Evolutionary conservation across 2,797 vertebrate species (phyloP).

Genomic region (Notolabrus celidotus): DNA sequence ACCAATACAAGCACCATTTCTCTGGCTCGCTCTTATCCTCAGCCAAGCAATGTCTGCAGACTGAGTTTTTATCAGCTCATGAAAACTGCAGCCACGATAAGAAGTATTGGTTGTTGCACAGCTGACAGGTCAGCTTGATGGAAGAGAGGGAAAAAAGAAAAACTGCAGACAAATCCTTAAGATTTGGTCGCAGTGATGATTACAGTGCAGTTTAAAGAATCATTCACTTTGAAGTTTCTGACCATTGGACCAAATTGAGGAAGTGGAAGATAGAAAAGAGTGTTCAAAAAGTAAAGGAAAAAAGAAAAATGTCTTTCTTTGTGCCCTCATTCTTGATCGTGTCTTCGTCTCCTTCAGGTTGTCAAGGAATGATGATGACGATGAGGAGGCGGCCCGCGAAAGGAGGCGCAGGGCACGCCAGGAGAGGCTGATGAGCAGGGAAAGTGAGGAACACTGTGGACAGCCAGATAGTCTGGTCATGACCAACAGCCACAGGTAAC

Average conservation of each 20-base stretch:
- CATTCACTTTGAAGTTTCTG: conserved; percentile 62
- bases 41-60: conserved; percentile 64
- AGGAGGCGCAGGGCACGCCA: conserved; percentile 94
- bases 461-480: conserved; percentile 85
- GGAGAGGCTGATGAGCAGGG: conserved; percentile 89
- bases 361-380: conserved; percentile 92
- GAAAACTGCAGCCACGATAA: conserved; percentile 74
- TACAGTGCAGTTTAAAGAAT: conserved; percentile 69
- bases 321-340: conserved; percentile 20
- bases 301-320: conserved; percentile 21
- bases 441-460: conserved; percentile 86
- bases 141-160: conserved; percentile 24
- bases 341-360: conserved; percentile 81
- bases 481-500: conserved; percentile 94
- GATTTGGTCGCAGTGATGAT: conserved; percentile 60
- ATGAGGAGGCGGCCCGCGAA: conserved; percentile 95
- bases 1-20: conserved; percentile 52
- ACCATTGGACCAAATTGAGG: conserved; percentile 48
- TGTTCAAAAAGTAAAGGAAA: conserved; percentile 28
- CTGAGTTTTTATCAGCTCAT: conserved; percentile 71
- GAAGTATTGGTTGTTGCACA: conserved; percentile 72
- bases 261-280: conserved; percentile 10
- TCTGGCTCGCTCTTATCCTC: conserved; percentile 56
- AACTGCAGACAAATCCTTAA: conserved; percentile 48
- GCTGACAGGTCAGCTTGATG: conserved; percentile 74